Evolutionary conservation across 35 echinoderm and acorn worm genomes (phyloP).

Genomic region (Eucidaris tribuloides): DNA sequence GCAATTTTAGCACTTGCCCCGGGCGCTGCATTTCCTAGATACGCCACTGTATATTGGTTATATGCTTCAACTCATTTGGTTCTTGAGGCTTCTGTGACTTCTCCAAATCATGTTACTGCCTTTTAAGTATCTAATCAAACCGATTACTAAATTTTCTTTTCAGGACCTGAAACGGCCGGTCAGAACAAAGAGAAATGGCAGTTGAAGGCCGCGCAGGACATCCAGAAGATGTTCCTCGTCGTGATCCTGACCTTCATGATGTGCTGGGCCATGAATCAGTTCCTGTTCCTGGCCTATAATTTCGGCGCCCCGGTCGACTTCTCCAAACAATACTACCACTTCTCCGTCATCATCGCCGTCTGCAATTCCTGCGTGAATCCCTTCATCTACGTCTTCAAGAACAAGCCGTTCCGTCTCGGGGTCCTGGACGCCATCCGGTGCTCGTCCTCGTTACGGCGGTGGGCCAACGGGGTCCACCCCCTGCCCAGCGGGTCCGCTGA

Average conservation of each 20-base stretch:
- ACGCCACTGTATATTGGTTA: too few species aligned
- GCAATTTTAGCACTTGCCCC: too few species aligned
- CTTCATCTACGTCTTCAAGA: constrained; percentile 62
- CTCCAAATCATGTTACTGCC: background rate
- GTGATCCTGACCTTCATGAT: constrained; percentile 50
- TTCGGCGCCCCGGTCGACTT: constrained; percentile 56
- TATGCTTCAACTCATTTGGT: background rate
- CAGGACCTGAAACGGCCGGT: background rate
- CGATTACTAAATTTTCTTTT: background rate
- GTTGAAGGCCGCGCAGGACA: constrained; percentile 27
- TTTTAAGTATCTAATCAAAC: background rate
- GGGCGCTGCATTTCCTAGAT: too few species aligned
- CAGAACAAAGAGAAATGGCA: constrained; percentile 30
- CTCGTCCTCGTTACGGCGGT: too few species aligned
- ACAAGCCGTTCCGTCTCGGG: constrained; percentile 46
- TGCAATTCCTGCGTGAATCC: constrained; percentile 65
- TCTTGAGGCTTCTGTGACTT: background rate
- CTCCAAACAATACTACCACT: constrained; percentile 29
- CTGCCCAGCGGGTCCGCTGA: too few species aligned
- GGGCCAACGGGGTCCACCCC: too few species aligned
- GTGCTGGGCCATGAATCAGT: constrained; percentile 66
- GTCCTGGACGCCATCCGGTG: background rate
- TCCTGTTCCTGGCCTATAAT: constrained; percentile 51
- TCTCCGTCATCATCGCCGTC: constrained; percentile 61
- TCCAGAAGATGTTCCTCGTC: constrained; percentile 45